A percentile compares a stretch with the other conserved stretches of the same genome.
phyloP scores from a whole-genome alignment of 2,113 vertebrate genomes.

The Stomatorhinus ivindoensis region DNA sequence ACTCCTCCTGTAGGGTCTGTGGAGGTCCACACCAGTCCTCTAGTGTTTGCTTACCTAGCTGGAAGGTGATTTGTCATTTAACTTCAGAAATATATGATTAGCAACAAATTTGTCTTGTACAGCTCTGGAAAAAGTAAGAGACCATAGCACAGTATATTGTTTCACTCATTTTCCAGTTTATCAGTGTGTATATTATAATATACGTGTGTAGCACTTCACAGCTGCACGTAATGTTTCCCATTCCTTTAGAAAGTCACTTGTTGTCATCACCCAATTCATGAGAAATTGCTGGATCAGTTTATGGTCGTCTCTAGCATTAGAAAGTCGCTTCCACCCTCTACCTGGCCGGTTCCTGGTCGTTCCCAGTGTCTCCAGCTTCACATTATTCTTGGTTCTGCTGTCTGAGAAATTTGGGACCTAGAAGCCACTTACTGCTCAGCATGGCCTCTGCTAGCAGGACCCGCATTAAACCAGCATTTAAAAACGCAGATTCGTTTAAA shows the following conservation, averaged over 20 bases:
- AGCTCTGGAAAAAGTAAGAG: background rate
- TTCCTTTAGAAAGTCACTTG: background rate
- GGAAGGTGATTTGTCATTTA: background rate
- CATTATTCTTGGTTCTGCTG: no score
- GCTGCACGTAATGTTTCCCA: background rate
- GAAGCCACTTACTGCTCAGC: no score
- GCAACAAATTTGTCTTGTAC: background rate
- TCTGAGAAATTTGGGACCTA: no score
- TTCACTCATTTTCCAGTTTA: no score
- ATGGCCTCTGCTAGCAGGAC: no score
- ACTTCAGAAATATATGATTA: background rate
- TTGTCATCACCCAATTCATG: background rate
- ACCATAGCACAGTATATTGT: background rate
- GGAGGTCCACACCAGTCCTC: background rate
- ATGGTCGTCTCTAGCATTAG: background rate
- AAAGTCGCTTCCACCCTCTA: background rate
- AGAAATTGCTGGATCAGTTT: background rate
- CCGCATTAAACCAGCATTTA: no score
- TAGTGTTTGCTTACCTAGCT: background rate
- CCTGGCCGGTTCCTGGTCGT: no score
- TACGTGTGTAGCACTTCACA: background rate
- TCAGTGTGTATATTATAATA: no score
- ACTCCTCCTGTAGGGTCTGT: background rate
- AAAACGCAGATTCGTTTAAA: no score
- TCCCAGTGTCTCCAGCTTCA: no score